A percentile compares a stretch with the other conserved stretches of the same genome.
These are phyloP conservation scores for Apis cerana DNA, from an alignment of 1,140 invertebrate genomes.

Conservation along the genomic window DNA sequence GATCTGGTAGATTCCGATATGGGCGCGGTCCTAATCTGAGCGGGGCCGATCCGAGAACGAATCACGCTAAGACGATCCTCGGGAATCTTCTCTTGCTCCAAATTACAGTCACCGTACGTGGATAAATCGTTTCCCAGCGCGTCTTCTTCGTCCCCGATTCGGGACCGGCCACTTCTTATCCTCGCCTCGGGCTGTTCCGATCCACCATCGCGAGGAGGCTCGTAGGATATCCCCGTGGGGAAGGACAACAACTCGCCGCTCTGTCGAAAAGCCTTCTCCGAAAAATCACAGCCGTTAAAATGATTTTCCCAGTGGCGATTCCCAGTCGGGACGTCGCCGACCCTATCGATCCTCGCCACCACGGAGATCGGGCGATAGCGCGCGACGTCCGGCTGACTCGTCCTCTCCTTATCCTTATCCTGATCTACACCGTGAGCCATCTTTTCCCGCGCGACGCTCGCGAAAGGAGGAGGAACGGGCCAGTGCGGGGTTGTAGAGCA, in stretches of 20 bases:
- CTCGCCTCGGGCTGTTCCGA: slow-evolving; percentile 31
- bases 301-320: not conserved
- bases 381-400: slow-evolving; percentile 1
- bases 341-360: slow-evolving; percentile 4
- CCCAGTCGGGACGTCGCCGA: not conserved
- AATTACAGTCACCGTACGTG: not conserved
- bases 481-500: slow-evolving; percentile 13
- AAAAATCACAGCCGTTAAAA: not conserved
- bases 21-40: slow-evolving; percentile 1
- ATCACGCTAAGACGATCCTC: slow-evolving; percentile 29
- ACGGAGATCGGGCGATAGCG: slow-evolving; percentile 2
- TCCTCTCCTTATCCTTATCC: slow-evolving; percentile 20
- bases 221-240: not conserved
- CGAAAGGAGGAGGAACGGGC: slow-evolving; percentile 30
- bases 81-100: slow-evolving; percentile 9
- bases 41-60: slow-evolving; percentile 9
- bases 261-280: not conserved
- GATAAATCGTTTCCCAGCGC: not conserved
- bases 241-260: slow-evolving; percentile 30
- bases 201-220: slow-evolving; percentile 2
- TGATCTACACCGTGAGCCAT: not conserved
- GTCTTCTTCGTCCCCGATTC: not conserved
- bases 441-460: slow-evolving; percentile 2
- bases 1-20: not conserved
- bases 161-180: slow-evolving; percentile 20